A percentile compares a stretch with the other conserved stretches of the same genome.
phyloP scores from a whole-genome alignment of 2,113 vertebrate genomes.

The Malaclemys terrapin region DNA sequence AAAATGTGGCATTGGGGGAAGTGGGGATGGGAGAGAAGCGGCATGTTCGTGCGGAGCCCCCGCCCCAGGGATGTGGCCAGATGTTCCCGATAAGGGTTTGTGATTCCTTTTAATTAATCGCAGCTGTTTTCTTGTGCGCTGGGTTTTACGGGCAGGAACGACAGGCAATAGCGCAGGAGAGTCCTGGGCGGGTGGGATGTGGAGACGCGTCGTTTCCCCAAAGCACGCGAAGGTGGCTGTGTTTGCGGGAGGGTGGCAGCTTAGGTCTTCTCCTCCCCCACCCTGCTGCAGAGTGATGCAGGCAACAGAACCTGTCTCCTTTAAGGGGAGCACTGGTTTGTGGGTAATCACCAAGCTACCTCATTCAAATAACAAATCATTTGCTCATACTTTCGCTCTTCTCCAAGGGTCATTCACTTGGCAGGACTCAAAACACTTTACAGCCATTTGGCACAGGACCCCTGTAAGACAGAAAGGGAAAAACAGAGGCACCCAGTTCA shows the following conservation, averaged over 20 bases:
- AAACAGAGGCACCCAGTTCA: background rate
- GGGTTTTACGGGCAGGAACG: background rate
- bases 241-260: background rate
- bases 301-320: background rate
- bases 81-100: slow-evolving; percentile 39
- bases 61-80: slow-evolving; percentile 16
- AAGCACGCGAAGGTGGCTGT: background rate
- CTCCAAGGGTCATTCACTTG: background rate
- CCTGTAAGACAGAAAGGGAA: background rate
- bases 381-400: background rate
- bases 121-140: slow-evolving; percentile 19
- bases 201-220: background rate
- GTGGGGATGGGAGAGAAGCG: background rate
- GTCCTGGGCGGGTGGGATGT: background rate
- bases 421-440: background rate
- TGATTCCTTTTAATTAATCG: slow-evolving; percentile 58
- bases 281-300: background rate
- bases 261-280: background rate
- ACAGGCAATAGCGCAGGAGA: background rate
- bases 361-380: background rate
- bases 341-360: background rate
- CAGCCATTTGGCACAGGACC: background rate
- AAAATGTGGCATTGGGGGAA: background rate
- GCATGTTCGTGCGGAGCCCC: background rate
- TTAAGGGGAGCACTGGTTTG: background rate